Evolutionary conservation across 2,888 invertebrate genomes (phyloP).

Genomic region (Poecilus cupreus): DNA sequence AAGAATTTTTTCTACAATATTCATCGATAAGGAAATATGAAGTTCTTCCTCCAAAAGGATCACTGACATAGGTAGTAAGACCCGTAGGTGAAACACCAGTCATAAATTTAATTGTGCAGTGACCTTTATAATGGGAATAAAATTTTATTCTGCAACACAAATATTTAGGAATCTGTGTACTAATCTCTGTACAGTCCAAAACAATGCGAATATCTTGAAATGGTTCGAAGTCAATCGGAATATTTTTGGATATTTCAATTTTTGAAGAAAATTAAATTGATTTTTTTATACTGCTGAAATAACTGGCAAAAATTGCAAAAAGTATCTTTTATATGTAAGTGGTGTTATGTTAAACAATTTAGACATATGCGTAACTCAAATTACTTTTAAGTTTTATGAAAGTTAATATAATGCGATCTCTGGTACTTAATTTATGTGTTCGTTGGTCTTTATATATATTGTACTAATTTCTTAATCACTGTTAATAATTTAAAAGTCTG

Average conservation of each 20-base stretch:
- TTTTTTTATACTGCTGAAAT: neutral
- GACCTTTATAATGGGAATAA: slow-evolving; percentile 61
- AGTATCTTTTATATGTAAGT: too few relatives aligned
- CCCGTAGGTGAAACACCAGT: slow-evolving; percentile 63
- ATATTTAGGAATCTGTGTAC: neutral
- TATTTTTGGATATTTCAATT: slow-evolving; percentile 15
- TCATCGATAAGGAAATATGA: slow-evolving; percentile 57
- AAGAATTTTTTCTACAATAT: neutral
- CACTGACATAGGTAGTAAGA: slow-evolving; percentile 62
- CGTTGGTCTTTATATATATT: too few relatives aligned
- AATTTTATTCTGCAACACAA: slow-evolving; percentile 45
- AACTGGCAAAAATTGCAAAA: neutral
- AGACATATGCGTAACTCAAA: too few relatives aligned
- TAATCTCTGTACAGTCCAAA: slow-evolving; percentile 6
- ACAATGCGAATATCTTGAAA: neutral
- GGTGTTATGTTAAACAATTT: too few relatives aligned
- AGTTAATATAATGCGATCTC: too few relatives aligned
- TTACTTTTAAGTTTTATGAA: too few relatives aligned
- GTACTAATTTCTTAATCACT: too few relatives aligned
- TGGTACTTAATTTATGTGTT: neutral
- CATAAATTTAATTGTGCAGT: slow-evolving; percentile 63
- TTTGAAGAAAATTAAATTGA: neutral
- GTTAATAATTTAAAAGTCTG: too few relatives aligned
- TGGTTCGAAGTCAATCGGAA: neutral
- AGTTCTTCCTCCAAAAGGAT: slow-evolving; percentile 62